Conservation (phyloP, 23 tunicate species). For the Halocynthia aurantium region DNA sequence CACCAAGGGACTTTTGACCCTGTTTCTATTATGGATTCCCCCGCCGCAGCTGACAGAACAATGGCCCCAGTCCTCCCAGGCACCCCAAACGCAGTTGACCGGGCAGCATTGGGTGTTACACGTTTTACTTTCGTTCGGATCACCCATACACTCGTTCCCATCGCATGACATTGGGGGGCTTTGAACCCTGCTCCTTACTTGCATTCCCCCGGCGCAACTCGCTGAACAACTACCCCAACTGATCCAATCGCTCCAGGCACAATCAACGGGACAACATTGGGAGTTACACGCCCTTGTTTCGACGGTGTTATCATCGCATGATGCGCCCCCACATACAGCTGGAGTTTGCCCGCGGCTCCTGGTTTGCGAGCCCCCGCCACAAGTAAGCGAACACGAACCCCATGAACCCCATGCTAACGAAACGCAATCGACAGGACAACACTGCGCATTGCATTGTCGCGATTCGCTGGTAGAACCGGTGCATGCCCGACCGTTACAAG, state of each 20-base stretch:
- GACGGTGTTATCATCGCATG: constrained; percentile 8
- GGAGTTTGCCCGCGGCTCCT: constrained; percentile 23
- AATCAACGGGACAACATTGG: constrained; percentile 36
- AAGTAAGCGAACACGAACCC: constrained; percentile 29
- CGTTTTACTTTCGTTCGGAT: background rate
- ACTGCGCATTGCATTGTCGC: constrained; percentile 22
- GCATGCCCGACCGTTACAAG: constrained; percentile 30
- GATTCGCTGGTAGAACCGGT: constrained; percentile 14
- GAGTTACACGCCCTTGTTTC: constrained; percentile 25
- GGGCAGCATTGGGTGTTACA: constrained; percentile 42
- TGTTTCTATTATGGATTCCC: constrained; percentile 20
- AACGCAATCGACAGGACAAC: constrained; percentile 32
- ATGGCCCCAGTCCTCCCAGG: constrained; percentile 22
- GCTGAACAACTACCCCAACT: constrained; percentile 22
- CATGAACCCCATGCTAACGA: constrained; percentile 27
- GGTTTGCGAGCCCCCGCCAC: constrained; percentile 34
- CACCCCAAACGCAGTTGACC: constrained; percentile 31
- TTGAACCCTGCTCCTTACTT: constrained; percentile 26
- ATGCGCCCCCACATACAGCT: constrained; percentile 27
- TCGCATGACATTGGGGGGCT: constrained; percentile 22
- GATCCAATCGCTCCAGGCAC: constrained; percentile 34
- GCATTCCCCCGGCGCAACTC: constrained; percentile 37
- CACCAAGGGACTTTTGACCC: constrained; percentile 12
- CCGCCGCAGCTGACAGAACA: constrained; percentile 46
- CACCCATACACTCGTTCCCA: constrained; percentile 17